Evolutionary conservation across 2,888 invertebrate genomes (phyloP), one percentile per base, ranked within the genome.

Genomic region (Drosophila emarginata): DNA sequence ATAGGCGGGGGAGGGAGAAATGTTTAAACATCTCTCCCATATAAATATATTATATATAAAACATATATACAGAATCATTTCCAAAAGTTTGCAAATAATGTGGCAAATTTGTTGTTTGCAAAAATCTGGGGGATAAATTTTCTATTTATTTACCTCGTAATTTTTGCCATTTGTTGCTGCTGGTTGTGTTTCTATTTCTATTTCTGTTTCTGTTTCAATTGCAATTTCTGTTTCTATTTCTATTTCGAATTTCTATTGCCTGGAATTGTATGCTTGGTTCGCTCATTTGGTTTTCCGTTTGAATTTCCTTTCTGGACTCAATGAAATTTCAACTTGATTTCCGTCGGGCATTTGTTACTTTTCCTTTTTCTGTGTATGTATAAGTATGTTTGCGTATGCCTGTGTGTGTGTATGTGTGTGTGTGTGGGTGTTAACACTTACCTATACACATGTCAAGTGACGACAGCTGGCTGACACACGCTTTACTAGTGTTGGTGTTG

Each of bases 311-410:
- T 88, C 88, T 87, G 87, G 72, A 76, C 82, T 83, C 82, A 78
- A 88, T 83, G 88, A 87, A 87, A 82, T 82, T 88, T 86, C 88
- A 86, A 74, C 88, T 82, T 82, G 88, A 88, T 82, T 83, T 88
- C 88, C 87, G 88, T 80, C 72, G 66, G 71, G 69, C 74, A 68
- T 78, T 83, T 86, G 84, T 77, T 79, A 75, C 82, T 88, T 86
- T 74, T 82, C 80, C 84, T 88, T 82, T 74, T 40, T 21, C 70
- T 56, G 66, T 67, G 70, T 61, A 50, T 57, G 39, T 37, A 23
- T 9, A 32, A 54, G 28, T 23, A 32, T 14, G 23, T 23, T 74
- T 39, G 67, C 60, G 51, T 57, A 57, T 64, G 15, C 45, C 4
- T 51, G 51, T 36, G 53, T 12, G 45, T 62, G 37, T 21, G 32